Evolutionary conservation across 2,113 vertebrate species (phyloP).

Genomic region (Coreoperca whiteheadi): DNA sequence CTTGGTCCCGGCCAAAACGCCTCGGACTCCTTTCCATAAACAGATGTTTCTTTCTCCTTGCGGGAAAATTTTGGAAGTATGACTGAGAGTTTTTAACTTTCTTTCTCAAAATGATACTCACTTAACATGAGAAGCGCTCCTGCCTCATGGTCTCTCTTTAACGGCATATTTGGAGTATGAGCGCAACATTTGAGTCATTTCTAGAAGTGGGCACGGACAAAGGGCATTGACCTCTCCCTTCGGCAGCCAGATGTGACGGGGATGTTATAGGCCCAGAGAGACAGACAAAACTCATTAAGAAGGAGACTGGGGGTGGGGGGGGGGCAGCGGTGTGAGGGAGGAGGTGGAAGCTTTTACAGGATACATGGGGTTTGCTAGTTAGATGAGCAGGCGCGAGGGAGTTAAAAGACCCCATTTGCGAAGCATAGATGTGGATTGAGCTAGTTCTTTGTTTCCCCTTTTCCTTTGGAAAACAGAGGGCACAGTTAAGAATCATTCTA

Average conservation of each 20-base stretch:
- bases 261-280: constrained; percentile 60
- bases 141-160: constrained; percentile 7
- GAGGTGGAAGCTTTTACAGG: constrained; percentile 63
- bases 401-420: constrained; percentile 35
- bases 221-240: constrained; percentile 73
- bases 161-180: constrained; percentile 64
- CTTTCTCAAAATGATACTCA: constrained; percentile 28
- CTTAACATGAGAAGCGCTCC: constrained; percentile 40
- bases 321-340: constrained; percentile 7
- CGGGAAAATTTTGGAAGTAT: constrained; percentile 50
- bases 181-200: constrained; percentile 64
- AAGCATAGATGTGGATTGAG: constrained; percentile 3
- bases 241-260: constrained; percentile 74
- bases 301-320: constrained; percentile 23
- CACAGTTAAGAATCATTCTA: background rate
- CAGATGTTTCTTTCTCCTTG: constrained; percentile 60
- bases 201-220: constrained; percentile 57
- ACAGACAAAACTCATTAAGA: constrained; percentile 80
- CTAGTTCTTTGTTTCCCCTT: constrained; percentile 24
- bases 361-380: constrained; percentile 49
- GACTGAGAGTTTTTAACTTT: constrained; percentile 29
- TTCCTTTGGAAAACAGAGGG: background rate
- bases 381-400: constrained; percentile 34
- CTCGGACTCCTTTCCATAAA: constrained; percentile 53
- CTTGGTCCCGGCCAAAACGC: constrained; percentile 27